phyloP scores from a whole-genome alignment of 2,113 vertebrate species.

The Tachysurus fulvidraco region DNA sequence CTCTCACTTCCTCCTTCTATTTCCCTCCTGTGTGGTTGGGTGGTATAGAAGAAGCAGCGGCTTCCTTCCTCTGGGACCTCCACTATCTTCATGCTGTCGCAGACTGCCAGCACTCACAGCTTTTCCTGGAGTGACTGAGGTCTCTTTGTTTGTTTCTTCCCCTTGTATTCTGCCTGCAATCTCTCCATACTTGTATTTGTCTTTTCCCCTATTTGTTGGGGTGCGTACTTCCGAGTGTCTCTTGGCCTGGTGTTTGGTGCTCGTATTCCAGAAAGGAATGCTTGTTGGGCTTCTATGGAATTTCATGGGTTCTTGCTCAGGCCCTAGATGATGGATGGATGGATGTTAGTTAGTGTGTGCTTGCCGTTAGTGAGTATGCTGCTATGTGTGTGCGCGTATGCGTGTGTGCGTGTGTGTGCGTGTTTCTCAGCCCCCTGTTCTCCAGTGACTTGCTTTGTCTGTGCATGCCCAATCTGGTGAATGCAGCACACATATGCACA shows the following conservation, averaged over 20 bases:
- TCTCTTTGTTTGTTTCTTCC: slow-evolving; percentile 73
- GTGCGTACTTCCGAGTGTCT: neutral
- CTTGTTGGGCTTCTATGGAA: neutral
- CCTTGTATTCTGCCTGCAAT: slow-evolving; percentile 59
- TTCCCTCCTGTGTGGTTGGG: slow-evolving; percentile 68
- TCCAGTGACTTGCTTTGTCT: slow-evolving; percentile 64
- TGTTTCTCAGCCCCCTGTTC: slow-evolving; percentile 56
- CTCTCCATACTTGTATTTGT: slow-evolving; percentile 49
- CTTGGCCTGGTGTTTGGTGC: neutral
- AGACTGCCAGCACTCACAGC: slow-evolving; percentile 99
- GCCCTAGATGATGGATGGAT: neutral
- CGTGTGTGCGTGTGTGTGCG: too few species aligned
- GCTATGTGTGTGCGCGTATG: neutral
- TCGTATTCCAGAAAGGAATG: too few species aligned
- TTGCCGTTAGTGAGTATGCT: neutral
- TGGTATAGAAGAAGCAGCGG: slow-evolving; percentile 89
- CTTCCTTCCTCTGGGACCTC: slow-evolving; percentile 99
- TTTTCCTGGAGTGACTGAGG: slow-evolving; percentile 99
- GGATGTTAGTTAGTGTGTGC: slow-evolving; percentile 42
- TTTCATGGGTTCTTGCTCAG: neutral
- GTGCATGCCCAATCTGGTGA: slow-evolving; percentile 67
- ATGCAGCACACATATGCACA: slow-evolving; percentile 61
- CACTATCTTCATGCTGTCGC: slow-evolving; percentile 99
- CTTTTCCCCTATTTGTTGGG: slow-evolving; percentile 5
- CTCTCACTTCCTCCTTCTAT: slow-evolving; percentile 21